These are phyloP conservation scores for Limnephilus marmoratus DNA, from an alignment of 2,888 invertebrate genomes.

Conservation along the genomic window DNA sequence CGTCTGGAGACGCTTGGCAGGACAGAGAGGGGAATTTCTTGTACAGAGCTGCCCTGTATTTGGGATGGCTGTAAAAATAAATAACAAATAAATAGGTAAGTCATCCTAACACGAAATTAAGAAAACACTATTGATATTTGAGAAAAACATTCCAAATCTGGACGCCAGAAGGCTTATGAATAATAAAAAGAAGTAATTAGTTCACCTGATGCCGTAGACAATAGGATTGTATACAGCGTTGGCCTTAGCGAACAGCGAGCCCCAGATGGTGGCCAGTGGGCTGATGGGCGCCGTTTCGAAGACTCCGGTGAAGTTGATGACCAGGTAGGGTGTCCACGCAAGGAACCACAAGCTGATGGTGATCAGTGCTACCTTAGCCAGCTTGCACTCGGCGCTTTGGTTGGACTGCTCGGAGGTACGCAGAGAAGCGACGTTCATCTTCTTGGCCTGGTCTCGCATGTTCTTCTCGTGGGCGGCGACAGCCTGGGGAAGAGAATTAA, in stretches of 20 bases:
- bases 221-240: slow-evolving; percentile 94
- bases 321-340: slow-evolving; percentile 94
- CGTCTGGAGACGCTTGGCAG: slow-evolving; percentile 80
- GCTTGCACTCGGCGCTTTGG: slow-evolving; percentile 90
- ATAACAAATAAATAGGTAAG: background rate
- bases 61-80: slow-evolving; percentile 80
- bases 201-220: slow-evolving; percentile 91
- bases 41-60: slow-evolving; percentile 86
- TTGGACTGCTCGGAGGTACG: slow-evolving; percentile 84
- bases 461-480: slow-evolving; percentile 90
- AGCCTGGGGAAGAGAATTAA: slow-evolving; percentile 75
- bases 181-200: slow-evolving; percentile 30
- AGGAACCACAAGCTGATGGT: slow-evolving; percentile 94
- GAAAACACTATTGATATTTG: background rate
- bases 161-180: background rate
- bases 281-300: slow-evolving; percentile 85
- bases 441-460: slow-evolving; percentile 94
- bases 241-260: slow-evolving; percentile 94
- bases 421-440: slow-evolving; percentile 94
- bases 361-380: slow-evolving; percentile 93
- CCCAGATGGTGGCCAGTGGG: slow-evolving; percentile 91
- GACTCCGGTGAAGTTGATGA: slow-evolving; percentile 89
- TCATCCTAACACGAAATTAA: background rate
- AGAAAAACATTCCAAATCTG: background rate
- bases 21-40: slow-evolving; percentile 87